These are phyloP conservation scores for Tigriopus japonicus DNA, from an alignment of 1,140 invertebrate genomes.

Conservation along the genomic window DNA sequence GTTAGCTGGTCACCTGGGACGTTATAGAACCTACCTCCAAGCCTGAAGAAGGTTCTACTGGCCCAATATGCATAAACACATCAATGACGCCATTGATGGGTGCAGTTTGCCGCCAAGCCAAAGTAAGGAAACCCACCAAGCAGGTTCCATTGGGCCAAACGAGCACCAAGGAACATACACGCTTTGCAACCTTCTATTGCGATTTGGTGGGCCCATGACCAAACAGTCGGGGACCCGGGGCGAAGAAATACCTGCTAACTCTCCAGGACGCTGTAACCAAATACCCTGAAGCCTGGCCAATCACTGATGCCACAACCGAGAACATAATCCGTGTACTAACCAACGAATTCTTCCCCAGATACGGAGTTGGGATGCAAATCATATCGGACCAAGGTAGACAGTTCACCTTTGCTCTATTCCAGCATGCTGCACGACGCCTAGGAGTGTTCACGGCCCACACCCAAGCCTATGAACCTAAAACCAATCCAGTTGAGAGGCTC, in stretches of 20 bases:
- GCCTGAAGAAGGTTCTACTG: background rate
- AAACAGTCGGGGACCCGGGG: background rate
- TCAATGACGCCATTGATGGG: background rate
- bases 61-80: conserved; percentile 1
- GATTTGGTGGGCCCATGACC: background rate
- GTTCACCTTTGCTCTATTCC: background rate
- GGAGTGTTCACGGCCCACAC: background rate
- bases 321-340: background rate
- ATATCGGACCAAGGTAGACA: background rate
- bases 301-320: background rate
- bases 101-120: background rate
- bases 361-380: background rate
- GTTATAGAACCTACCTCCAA: background rate
- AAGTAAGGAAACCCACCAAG: background rate
- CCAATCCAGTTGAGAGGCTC: background rate
- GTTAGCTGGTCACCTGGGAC: background rate
- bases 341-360: background rate
- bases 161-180: background rate
- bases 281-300: background rate
- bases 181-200: background rate
- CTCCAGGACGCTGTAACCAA: background rate
- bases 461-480: background rate
- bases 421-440: background rate
- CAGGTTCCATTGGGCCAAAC: background rate
- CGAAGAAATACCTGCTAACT: background rate